Evolutionary conservation across 2,888 invertebrate genomes (phyloP).

Genomic region (Taphrorychus bicolor): DNA sequence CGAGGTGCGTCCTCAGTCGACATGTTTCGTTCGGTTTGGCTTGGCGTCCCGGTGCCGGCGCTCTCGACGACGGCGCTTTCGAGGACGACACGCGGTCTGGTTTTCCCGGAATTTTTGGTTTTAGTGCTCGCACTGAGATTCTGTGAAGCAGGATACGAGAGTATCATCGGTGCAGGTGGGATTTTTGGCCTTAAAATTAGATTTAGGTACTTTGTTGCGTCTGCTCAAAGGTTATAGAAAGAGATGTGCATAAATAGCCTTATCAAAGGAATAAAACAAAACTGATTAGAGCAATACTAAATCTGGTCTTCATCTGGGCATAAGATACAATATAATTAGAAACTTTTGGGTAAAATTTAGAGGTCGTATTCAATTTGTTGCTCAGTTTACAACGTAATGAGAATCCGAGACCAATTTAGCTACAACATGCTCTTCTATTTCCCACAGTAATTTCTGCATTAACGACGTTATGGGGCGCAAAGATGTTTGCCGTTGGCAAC

Average conservation of each 20-base stretch:
- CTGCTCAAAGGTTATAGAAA: too few relatives aligned
- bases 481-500: constrained; percentile 14
- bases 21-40: constrained; percentile 19
- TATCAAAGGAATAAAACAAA: too few relatives aligned
- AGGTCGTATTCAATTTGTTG: background rate
- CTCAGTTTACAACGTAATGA: background rate
- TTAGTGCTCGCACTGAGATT: constrained; percentile 27
- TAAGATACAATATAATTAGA: too few relatives aligned
- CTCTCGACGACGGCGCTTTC: background rate
- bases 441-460: constrained; percentile 3
- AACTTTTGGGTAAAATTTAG: background rate
- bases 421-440: constrained; percentile 9
- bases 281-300: too few relatives aligned
- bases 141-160: constrained; percentile 31
- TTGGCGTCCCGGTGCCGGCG: constrained; percentile 14
- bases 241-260: too few relatives aligned
- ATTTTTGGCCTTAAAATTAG: background rate
- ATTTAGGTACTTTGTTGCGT: too few relatives aligned
- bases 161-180: constrained; percentile 35
- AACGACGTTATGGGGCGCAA: constrained; percentile 6
- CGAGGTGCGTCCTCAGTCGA: constrained; percentile 21
- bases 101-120: constrained; percentile 29
- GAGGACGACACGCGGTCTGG: constrained; percentile 30
- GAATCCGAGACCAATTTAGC: background rate
- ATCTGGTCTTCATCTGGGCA: too few relatives aligned